Percentiles rank a stretch among this genome's conserved stretches.
phyloP scores from a whole-genome alignment of 2,797 vertebrate species.

The Urocyon cinereoargenteus region DNA sequence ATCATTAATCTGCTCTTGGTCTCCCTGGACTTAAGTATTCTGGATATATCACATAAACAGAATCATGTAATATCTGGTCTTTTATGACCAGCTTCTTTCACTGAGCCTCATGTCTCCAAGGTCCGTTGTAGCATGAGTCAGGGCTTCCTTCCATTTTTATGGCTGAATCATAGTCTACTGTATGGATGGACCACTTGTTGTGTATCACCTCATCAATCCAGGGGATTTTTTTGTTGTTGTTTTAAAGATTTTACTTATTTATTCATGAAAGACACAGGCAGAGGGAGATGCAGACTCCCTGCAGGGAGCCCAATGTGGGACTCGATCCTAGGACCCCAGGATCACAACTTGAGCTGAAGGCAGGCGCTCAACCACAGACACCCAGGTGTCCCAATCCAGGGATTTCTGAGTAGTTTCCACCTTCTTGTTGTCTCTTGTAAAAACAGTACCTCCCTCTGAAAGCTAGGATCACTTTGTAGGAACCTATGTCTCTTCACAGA shows the following conservation, averaged over 20 bases:
- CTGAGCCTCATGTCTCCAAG: not conserved
- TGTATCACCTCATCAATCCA: not conserved
- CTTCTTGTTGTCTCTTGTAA: not conserved
- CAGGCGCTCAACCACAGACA: no score
- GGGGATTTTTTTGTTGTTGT: not conserved
- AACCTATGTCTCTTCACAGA: not conserved
- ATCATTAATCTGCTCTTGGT: not conserved
- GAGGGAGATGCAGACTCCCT: no score
- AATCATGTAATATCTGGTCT: not conserved
- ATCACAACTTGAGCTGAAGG: no score
- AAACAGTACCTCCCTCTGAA: not conserved
- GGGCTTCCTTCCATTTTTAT: not conserved
- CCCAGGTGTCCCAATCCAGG: not conserved
- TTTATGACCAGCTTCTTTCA: not conserved
- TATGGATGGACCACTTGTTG: not conserved
- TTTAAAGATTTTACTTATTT: no score
- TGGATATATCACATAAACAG: not conserved
- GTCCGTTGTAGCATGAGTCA: no score
- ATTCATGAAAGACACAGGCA: no score
- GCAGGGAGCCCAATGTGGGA: no score
- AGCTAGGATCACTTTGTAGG: not conserved
- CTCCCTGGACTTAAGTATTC: not conserved
- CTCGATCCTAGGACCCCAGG: no score
- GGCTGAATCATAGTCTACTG: not conserved
- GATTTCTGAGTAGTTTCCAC: not conserved